phyloP scores from a whole-genome alignment of 2,797 vertebrate genomes.

The Falco berigora region DNA sequence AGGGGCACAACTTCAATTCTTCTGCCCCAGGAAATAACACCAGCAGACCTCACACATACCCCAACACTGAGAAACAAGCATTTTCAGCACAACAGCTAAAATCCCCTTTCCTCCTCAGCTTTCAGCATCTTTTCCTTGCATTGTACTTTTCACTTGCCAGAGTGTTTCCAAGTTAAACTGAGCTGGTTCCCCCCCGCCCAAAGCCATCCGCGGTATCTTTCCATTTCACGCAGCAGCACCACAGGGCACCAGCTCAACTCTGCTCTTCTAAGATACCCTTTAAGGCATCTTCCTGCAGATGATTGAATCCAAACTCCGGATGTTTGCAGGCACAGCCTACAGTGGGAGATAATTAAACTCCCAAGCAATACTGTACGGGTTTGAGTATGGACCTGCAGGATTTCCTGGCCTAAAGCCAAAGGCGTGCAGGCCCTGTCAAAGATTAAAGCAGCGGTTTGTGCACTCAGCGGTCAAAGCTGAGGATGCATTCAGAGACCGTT shows the following conservation, averaged over 20 bases:
- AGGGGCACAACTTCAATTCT: background rate
- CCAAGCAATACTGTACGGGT: background rate
- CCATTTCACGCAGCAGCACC: background rate
- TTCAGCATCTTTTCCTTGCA: background rate
- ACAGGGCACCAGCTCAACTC: background rate
- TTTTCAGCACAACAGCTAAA: background rate
- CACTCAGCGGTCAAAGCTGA: background rate
- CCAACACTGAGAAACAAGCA: fast-evolving
- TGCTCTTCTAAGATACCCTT: background rate
- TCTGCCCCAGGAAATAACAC: background rate
- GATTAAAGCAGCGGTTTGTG: background rate
- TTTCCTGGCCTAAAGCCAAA: background rate
- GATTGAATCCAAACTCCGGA: background rate
- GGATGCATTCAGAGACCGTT: background rate
- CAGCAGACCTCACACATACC: fast-evolving
- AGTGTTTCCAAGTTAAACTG: background rate
- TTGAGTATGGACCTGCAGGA: background rate
- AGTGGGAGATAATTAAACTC: background rate
- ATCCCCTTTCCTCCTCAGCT: background rate
- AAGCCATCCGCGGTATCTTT: background rate
- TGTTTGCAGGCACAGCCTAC: background rate
- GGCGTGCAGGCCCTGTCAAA: background rate
- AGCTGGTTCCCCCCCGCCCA: background rate
- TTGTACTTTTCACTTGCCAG: background rate
- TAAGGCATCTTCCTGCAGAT: background rate